phyloP scores from a whole-genome alignment of 2,888 invertebrate species.

The Pachydiplax longipennis region DNA sequence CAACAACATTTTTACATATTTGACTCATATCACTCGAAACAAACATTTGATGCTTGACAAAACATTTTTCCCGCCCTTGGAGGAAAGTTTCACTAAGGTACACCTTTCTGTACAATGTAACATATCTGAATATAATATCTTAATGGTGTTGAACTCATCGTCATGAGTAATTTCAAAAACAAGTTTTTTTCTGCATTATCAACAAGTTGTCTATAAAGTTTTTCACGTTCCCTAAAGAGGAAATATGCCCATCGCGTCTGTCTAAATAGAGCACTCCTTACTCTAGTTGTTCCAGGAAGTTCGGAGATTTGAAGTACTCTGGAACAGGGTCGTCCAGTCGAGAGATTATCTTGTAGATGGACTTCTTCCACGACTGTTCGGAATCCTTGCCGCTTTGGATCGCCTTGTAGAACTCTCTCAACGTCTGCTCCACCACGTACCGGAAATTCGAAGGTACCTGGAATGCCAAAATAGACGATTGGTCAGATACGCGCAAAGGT shows the following conservation, averaged over 20 bases:
- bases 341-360: constrained; percentile 99
- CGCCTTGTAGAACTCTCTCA: constrained; percentile 98
- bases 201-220: neutral
- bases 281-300: constrained; percentile 98
- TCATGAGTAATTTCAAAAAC: neutral
- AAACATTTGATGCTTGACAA: neutral
- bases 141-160: neutral
- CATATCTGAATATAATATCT: neutral
- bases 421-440: constrained; percentile 95
- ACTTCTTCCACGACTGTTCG: constrained; percentile 99
- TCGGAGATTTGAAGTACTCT: constrained; percentile 99
- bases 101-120: neutral
- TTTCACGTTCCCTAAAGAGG: neutral
- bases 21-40: neutral
- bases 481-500: no score
- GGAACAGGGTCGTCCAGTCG: constrained; percentile 98
- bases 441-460: constrained; percentile 98
- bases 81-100: constrained; percentile 2
- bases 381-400: constrained; percentile 95
- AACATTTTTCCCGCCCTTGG: neutral
- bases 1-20: neutral
- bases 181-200: neutral
- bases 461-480: constrained; percentile 50
- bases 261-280: constrained; percentile 60
- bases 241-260: neutral